Evolutionary conservation across 2,113 vertebrate species (phyloP).

Genomic region (Trogon melanurus): DNA sequence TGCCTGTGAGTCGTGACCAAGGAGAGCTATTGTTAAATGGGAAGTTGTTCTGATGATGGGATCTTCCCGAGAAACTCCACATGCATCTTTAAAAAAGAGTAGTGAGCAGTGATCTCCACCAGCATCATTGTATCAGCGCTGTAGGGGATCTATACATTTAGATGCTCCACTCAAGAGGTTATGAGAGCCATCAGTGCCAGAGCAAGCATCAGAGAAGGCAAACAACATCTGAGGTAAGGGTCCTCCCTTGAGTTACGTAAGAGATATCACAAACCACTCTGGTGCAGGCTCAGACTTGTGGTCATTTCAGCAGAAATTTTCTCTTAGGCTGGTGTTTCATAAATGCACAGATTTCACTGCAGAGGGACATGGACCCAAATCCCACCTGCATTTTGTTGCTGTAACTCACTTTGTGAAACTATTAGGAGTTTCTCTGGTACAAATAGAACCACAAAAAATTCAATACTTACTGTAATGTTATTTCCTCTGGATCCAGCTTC

Average conservation of each 20-base stretch:
- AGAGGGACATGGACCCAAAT: not conserved
- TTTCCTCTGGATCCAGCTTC: not conserved
- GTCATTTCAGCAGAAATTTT: not conserved
- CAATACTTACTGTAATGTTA: not conserved
- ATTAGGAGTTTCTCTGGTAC: not conserved
- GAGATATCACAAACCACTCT: not conserved
- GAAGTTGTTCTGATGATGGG: not conserved
- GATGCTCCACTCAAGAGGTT: not conserved
- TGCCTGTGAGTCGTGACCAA: not conserved
- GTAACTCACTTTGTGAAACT: not conserved
- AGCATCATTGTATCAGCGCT: not conserved
- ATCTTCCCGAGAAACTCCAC: not conserved
- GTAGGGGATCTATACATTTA: not conserved
- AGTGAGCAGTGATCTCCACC: not conserved
- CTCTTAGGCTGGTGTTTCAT: not conserved
- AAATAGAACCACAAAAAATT: not conserved
- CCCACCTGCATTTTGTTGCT: not conserved
- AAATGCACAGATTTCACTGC: not conserved
- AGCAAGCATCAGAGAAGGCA: not conserved
- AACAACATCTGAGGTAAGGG: not conserved
- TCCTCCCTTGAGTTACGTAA: not conserved
- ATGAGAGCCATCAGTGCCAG: not conserved
- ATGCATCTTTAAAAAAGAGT: not conserved
- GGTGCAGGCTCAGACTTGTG: not conserved
- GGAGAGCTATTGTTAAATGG: rapidly evolving